Conservation (phyloP, 2,113 vertebrate species). For the Chaetorhynchus papuensis region DNA sequence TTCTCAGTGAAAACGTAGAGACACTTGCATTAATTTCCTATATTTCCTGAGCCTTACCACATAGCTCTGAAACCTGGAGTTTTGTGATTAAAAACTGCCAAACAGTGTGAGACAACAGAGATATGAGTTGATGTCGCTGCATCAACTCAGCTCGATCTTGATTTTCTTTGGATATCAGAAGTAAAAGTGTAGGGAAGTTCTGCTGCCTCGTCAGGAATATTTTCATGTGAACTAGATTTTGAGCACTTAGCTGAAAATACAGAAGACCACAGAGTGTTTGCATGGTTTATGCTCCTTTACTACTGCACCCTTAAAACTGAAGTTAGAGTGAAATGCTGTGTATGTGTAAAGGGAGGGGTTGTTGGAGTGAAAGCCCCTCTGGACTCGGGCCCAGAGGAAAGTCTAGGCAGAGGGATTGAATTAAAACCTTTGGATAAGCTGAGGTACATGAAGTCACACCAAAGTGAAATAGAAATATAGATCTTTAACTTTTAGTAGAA, state of each 20-base stretch:
- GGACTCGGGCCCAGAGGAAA: too few species aligned
- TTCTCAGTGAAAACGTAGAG: not conserved
- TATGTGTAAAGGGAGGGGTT: not conserved
- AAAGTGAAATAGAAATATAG: too few species aligned
- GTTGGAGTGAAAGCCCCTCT: too few species aligned
- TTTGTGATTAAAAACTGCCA: not conserved
- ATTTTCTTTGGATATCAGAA: not conserved
- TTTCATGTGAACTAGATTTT: not conserved
- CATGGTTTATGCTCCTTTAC: not conserved
- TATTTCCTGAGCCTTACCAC: not conserved
- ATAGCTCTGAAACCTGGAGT: not conserved
- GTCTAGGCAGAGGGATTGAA: too few species aligned
- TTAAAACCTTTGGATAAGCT: too few species aligned
- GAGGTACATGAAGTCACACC: too few species aligned
- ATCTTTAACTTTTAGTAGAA: too few species aligned
- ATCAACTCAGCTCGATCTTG: not conserved
- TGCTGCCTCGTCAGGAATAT: not conserved
- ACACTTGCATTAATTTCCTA: accelerated
- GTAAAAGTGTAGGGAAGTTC: not conserved
- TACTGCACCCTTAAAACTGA: not conserved
- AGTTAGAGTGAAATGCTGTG: not conserved
- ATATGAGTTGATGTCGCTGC: not conserved
- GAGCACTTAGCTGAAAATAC: not conserved
- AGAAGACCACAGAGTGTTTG: not conserved
- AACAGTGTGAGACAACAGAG: not conserved